Evolutionary conservation across 2,797 vertebrate species (phyloP).

Genomic region (Zalophus californianus): DNA sequence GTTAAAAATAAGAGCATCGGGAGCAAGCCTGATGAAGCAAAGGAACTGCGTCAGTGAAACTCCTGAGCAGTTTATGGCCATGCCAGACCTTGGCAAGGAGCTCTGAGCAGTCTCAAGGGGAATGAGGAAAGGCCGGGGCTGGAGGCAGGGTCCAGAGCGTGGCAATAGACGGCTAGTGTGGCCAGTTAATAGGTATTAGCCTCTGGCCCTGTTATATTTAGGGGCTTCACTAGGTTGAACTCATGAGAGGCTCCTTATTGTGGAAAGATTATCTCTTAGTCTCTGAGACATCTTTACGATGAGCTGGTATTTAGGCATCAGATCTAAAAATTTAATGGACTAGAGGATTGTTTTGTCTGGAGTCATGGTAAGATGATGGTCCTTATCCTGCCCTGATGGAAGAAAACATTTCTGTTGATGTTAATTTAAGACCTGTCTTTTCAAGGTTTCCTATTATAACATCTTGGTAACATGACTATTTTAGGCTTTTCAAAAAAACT

Average conservation of each 20-base stretch:
- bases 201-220: not conserved
- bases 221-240: not conserved
- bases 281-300: slow-evolving; percentile 23
- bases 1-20: not conserved
- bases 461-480: not conserved
- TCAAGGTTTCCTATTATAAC: not conserved
- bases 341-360: not conserved
- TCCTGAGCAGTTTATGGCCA: not conserved
- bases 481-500: not conserved
- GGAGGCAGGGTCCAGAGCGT: not conserved
- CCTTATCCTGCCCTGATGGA: not conserved
- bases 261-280: not conserved
- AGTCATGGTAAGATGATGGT: not conserved
- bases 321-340: not conserved
- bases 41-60: not conserved
- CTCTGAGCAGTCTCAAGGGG: not conserved
- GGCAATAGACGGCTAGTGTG: not conserved
- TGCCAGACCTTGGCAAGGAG: not conserved
- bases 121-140: not conserved
- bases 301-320: not conserved
- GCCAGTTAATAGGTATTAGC: not conserved
- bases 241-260: slow-evolving; percentile 1
- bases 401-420: not conserved
- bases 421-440: slow-evolving; percentile 21
- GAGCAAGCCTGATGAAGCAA: not conserved